Evolutionary conservation across 2,797 vertebrate species (phyloP).

Genomic region (Setipinna tenuifilis): DNA sequence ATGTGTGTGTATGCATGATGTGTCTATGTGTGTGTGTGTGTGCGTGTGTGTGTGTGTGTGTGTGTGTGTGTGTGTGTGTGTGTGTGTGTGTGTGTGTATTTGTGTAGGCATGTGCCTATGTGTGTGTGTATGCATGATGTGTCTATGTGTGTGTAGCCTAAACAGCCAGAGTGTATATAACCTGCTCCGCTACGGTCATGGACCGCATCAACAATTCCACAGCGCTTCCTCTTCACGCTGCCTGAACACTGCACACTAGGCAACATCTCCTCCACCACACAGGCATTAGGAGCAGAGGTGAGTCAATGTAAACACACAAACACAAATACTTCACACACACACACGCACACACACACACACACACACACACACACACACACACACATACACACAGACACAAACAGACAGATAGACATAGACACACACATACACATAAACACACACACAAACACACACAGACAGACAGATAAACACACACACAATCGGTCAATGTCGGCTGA

Average conservation of each 20-base stretch:
- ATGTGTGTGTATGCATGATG: conserved; percentile 15
- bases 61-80: conserved; percentile 37
- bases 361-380: too few relatives aligned
- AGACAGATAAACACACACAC: too few relatives aligned
- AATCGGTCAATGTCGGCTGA: too few relatives aligned
- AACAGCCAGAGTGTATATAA: too few relatives aligned
- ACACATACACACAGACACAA: too few relatives aligned
- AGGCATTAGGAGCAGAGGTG: background rate
- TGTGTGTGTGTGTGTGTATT: conserved; percentile 24
- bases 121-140: conserved; percentile 5
- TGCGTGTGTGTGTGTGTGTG: too few relatives aligned
- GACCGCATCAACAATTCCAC: background rate
- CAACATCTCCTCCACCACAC: too few relatives aligned
- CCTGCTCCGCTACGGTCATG: background rate
- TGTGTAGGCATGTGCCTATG: conserved; percentile 34
- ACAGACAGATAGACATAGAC: too few relatives aligned
- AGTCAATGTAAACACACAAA: background rate
- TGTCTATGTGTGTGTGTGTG: background rate
- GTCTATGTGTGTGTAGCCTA: background rate
- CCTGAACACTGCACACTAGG: too few relatives aligned
- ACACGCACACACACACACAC: background rate
- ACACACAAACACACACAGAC: too few relatives aligned
- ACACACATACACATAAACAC: conserved; percentile 36
- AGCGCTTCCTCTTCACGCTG: too few relatives aligned
- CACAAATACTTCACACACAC: background rate